A percentile compares a stretch with the other conserved stretches of the same genome.
These are phyloP conservation scores for Leptinotarsa peninsularis DNA, from an alignment of 2,888 invertebrate species.

Conservation along the genomic window DNA sequence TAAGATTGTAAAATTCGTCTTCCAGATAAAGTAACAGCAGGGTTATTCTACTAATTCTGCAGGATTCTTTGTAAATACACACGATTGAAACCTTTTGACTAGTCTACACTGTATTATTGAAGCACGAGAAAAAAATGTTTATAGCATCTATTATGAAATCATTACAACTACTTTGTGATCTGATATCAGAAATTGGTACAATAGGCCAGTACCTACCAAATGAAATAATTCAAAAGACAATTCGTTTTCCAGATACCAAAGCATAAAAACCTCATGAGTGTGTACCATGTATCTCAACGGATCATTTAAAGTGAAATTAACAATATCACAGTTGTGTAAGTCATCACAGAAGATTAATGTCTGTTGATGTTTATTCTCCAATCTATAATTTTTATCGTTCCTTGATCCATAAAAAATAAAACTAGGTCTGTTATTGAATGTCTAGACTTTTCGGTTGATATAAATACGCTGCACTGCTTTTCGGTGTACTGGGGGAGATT, in stretches of 20 bases:
- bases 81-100: no score
- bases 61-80: no score
- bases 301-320: background rate
- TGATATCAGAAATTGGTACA: no score
- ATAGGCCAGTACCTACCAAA: no score
- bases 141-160: no score
- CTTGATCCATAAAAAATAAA: background rate
- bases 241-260: background rate
- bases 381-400: conserved; percentile 11
- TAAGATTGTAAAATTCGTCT: no score
- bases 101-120: no score
- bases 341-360: conserved; percentile 9
- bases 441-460: conserved; percentile 3
- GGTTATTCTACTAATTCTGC: no score
- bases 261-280: background rate
- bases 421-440: conserved; percentile 12
- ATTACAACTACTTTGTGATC: no score
- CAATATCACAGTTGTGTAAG: background rate
- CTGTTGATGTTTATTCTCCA: conserved; percentile 15
- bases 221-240: no score
- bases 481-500: background rate
- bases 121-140: no score
- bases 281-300: background rate
- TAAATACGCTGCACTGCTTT: background rate
- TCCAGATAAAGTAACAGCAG: no score